A percentile compares a stretch with the other conserved stretches of the same genome.
Evolutionary conservation across 37 sponge, comb jelly and placozoan species (phyloP).

Genomic region (Chondrosia reniformis): DNA sequence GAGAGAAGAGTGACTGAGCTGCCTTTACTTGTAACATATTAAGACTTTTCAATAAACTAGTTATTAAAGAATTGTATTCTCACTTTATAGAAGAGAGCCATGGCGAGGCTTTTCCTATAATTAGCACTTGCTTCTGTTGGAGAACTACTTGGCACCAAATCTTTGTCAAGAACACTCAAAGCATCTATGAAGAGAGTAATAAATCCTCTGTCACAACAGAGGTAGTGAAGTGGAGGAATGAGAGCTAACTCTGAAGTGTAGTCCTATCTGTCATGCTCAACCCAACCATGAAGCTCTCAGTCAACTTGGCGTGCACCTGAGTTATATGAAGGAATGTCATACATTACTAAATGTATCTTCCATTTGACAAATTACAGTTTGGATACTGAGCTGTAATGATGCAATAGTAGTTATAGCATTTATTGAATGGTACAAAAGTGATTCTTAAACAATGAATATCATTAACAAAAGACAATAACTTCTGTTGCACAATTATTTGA

Average conservation of each 20-base stretch:
- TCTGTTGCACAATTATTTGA: no score
- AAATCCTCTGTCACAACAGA: neutral
- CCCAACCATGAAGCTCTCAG: slow-evolving; percentile 38
- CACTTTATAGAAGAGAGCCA: slow-evolving; percentile 77
- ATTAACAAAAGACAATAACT: no score
- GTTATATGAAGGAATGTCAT: no score
- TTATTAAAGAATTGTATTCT: neutral
- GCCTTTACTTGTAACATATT: neutral
- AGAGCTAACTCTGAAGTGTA: slow-evolving; percentile 54
- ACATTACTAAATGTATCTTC: no score
- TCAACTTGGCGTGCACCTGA: slow-evolving; percentile 22
- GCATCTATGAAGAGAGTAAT: slow-evolving; percentile 21
- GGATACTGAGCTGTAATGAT: no score
- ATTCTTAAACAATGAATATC: no score
- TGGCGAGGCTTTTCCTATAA: slow-evolving; percentile 59
- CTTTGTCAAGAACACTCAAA: slow-evolving; percentile 31
- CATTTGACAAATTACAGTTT: no score
- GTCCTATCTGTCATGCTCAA: slow-evolving; percentile 33
- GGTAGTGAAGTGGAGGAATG: neutral
- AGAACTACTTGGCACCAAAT: slow-evolving; percentile 36
- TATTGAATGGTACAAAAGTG: no score
- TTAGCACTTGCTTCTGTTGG: slow-evolving; percentile 41
- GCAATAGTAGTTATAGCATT: no score
- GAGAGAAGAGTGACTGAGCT: neutral
- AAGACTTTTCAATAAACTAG: no score